phyloP scores from a whole-genome alignment of 2,113 vertebrate species.

The Solea solea region DNA sequence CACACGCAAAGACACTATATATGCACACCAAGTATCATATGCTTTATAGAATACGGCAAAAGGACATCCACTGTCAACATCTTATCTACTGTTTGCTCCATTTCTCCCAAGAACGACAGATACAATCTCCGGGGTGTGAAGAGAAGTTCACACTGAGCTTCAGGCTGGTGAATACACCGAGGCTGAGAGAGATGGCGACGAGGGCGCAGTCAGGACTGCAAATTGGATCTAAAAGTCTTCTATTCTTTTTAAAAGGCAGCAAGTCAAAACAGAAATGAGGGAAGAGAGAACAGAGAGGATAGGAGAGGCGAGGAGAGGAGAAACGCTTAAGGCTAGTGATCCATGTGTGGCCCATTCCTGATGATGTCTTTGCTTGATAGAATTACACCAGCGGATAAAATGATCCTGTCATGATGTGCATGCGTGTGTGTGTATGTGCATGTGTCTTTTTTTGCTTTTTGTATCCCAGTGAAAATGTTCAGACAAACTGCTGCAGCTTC shows the following conservation, averaged over 20 bases:
- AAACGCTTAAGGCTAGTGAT: slow-evolving; percentile 49
- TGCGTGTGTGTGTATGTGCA: background rate
- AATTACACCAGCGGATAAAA: slow-evolving; percentile 62
- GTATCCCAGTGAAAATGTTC: too few relatives aligned
- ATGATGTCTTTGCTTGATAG: slow-evolving; percentile 55
- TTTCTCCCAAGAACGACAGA: slow-evolving; percentile 52
- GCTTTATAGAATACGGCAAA: slow-evolving; percentile 19
- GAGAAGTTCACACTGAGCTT: slow-evolving; percentile 77
- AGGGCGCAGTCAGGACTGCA: slow-evolving; percentile 51
- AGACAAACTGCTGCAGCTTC: too few relatives aligned
- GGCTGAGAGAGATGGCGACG: slow-evolving; percentile 43
- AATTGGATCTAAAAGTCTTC: slow-evolving; percentile 73
- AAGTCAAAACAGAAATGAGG: slow-evolving; percentile 17
- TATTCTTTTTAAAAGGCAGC: background rate
- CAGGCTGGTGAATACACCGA: slow-evolving; percentile 58
- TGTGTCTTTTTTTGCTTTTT: background rate
- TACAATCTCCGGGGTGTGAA: slow-evolving; percentile 72
- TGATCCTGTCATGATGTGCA: slow-evolving; percentile 26
- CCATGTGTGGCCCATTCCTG: slow-evolving; percentile 45
- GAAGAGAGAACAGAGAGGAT: background rate
- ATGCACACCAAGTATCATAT: slow-evolving; percentile 9
- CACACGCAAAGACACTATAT: background rate
- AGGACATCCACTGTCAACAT: slow-evolving; percentile 43
- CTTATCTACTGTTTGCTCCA: slow-evolving; percentile 60
- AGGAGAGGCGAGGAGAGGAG: background rate